These are phyloP conservation scores for Disparrhopalites patrizii DNA, from an alignment of 2,888 invertebrate species.

Conservation along the genomic window DNA sequence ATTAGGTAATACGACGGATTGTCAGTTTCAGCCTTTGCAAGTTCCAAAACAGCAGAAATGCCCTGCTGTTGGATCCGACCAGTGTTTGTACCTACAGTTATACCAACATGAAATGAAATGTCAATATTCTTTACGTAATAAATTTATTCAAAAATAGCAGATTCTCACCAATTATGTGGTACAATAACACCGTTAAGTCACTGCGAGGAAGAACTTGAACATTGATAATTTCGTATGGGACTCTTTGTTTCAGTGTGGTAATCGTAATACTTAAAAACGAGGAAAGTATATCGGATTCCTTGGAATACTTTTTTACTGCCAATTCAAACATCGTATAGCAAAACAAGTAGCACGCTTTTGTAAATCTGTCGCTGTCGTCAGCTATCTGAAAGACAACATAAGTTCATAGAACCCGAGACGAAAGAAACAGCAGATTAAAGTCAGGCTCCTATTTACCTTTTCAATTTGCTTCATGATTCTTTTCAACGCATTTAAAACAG, in stretches of 20 bases:
- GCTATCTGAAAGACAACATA: conserved; percentile 30
- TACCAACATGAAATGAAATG: background rate
- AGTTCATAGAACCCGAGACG: conserved; percentile 1
- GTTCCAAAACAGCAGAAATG: conserved; percentile 72
- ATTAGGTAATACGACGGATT: conserved; percentile 53
- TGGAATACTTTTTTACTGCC: conserved; percentile 47
- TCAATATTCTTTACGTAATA: background rate
- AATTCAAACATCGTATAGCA: conserved; percentile 64
- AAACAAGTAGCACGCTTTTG: conserved; percentile 62
- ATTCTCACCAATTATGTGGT: conserved; percentile 66
- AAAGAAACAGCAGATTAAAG: background rate
- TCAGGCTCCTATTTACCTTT: conserved; percentile 30
- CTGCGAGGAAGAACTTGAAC: conserved; percentile 66
- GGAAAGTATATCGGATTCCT: conserved; percentile 58
- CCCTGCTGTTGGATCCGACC: conserved; percentile 74
- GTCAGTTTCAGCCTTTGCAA: conserved; percentile 60
- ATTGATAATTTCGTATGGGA: conserved; percentile 5
- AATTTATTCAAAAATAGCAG: background rate
- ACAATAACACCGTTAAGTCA: conserved; percentile 74
- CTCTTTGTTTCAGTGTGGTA: conserved; percentile 66
- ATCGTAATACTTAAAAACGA: conserved; percentile 64
- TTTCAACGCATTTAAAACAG: conserved; percentile 61
- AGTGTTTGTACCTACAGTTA: conserved; percentile 55
- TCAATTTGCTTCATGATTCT: conserved; percentile 62
- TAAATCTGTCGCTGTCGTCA: conserved; percentile 34